Evolutionary conservation across 2,888 invertebrate genomes (phyloP).

Genomic region (Archips crataeganus): DNA sequence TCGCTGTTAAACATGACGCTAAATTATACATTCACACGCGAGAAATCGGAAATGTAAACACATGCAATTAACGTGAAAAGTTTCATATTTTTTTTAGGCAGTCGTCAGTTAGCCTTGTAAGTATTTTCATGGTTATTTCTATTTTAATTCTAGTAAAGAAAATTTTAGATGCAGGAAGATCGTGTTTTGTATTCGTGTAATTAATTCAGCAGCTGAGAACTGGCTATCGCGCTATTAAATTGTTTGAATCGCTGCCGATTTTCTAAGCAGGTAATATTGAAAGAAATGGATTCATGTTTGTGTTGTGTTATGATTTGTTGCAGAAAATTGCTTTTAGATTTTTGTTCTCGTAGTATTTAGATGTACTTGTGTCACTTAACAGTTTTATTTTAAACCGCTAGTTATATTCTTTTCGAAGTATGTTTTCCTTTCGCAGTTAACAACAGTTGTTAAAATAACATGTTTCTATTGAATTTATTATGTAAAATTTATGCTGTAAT

Average conservation of each 20-base stretch:
- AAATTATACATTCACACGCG: background rate
- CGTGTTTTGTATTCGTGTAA: background rate
- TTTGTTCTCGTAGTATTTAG: background rate
- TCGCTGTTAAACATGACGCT: background rate
- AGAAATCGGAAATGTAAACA: conserved; percentile 17
- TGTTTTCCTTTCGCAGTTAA: too few species aligned
- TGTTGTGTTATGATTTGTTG: background rate
- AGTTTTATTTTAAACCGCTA: background rate
- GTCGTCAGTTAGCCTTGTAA: conserved; percentile 30
- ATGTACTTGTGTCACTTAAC: background rate
- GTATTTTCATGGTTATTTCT: conserved; percentile 31
- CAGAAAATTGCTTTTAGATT: background rate
- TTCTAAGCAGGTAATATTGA: background rate
- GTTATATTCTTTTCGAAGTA: too few species aligned
- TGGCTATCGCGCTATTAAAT: background rate
- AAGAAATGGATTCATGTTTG: background rate
- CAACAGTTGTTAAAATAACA: too few species aligned
- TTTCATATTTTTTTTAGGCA: conserved; percentile 10
- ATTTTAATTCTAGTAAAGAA: conserved; percentile 7
- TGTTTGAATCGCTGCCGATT: background rate
- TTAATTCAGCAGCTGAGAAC: background rate
- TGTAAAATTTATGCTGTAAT: too few species aligned
- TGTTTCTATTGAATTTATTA: too few species aligned
- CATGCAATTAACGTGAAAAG: conserved; percentile 4
- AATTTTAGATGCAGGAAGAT: conserved; percentile 2